A percentile compares a stretch with the other conserved stretches of the same genome.
Conservation (phyloP, 2,888 invertebrate species). For the Xestia ashworthii region DNA sequence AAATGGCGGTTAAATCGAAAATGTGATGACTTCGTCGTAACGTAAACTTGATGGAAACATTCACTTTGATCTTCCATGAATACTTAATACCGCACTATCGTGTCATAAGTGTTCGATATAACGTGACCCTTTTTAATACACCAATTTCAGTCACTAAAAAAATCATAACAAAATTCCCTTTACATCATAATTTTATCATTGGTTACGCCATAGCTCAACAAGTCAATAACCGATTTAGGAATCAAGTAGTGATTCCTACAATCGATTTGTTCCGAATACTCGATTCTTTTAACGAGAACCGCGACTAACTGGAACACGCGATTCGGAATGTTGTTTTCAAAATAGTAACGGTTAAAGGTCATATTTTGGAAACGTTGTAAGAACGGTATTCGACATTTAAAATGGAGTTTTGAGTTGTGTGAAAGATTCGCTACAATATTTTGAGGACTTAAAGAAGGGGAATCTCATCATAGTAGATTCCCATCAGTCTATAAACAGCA, state of each 20-base stretch:
- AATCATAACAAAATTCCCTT: constrained; percentile 13
- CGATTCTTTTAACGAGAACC: constrained; percentile 51
- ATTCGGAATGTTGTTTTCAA: constrained; percentile 41
- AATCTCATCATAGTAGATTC: not conserved
- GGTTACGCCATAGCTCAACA: constrained; percentile 34
- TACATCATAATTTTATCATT: constrained; percentile 22
- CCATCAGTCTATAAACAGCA: not conserved
- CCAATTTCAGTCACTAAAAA: constrained; percentile 18
- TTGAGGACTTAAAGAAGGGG: not conserved
- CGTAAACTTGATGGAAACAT: constrained; percentile 37
- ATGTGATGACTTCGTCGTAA: constrained; percentile 12
- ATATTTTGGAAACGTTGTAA: constrained; percentile 11
- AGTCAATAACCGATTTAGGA: constrained; percentile 54
- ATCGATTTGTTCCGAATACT: constrained; percentile 60
- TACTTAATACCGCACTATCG: constrained; percentile 40
- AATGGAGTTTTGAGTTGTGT: not conserved
- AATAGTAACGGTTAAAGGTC: constrained; percentile 23
- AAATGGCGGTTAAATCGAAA: constrained; percentile 27
- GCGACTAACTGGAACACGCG: constrained; percentile 42
- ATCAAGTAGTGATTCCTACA: constrained; percentile 57
- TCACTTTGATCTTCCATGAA: constrained; percentile 52
- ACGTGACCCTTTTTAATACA: constrained; percentile 23
- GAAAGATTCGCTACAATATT: not conserved
- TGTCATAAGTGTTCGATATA: constrained; percentile 10
- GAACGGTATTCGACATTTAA: not conserved